phyloP scores from a whole-genome alignment of 2,888 invertebrate species.

The Dioctria linearis region DNA sequence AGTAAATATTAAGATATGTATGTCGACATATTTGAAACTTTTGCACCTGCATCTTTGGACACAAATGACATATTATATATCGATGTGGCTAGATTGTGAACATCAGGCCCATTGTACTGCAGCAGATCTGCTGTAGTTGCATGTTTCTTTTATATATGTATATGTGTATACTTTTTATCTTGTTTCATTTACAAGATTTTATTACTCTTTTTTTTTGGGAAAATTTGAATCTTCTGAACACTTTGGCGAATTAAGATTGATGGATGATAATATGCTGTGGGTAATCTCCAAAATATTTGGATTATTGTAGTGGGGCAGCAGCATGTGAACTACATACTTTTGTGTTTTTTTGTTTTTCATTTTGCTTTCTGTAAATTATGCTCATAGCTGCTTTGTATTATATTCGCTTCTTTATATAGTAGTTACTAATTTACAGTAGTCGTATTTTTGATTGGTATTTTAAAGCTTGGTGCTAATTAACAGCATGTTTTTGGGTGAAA shows the following conservation, averaged over 20 bases:
- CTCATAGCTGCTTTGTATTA: slow-evolving; percentile 37
- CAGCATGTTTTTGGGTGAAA: slow-evolving; percentile 6
- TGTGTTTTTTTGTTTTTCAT: slow-evolving; percentile 21
- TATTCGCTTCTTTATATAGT: slow-evolving; percentile 14
- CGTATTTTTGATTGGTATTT: slow-evolving; percentile 1
- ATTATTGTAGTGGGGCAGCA: slow-evolving; percentile 9
- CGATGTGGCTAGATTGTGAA: slow-evolving; percentile 55
- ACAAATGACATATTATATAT: slow-evolving; percentile 20
- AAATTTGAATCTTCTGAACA: slow-evolving; percentile 19
- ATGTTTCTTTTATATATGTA: slow-evolving; percentile 56
- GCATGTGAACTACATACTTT: slow-evolving; percentile 29
- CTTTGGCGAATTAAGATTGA: slow-evolving; percentile 15
- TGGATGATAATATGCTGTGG: slow-evolving; percentile 26
- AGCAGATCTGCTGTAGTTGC: slow-evolving; percentile 60
- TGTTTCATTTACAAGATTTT: slow-evolving; percentile 49
- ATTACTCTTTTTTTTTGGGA: slow-evolving; percentile 18
- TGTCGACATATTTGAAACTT: slow-evolving; percentile 26
- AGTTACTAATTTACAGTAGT: slow-evolving; percentile 26
- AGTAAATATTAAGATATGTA: neutral
- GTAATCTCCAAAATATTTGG: slow-evolving; percentile 1
- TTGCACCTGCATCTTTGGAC: slow-evolving; percentile 55
- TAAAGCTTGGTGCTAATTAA: slow-evolving; percentile 22
- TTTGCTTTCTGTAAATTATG: slow-evolving; percentile 41
- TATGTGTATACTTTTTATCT: slow-evolving; percentile 6
- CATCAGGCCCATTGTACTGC: slow-evolving; percentile 58